Conservation (phyloP, 2,797 vertebrate species). For the Kryptopterus vitreolus region DNA sequence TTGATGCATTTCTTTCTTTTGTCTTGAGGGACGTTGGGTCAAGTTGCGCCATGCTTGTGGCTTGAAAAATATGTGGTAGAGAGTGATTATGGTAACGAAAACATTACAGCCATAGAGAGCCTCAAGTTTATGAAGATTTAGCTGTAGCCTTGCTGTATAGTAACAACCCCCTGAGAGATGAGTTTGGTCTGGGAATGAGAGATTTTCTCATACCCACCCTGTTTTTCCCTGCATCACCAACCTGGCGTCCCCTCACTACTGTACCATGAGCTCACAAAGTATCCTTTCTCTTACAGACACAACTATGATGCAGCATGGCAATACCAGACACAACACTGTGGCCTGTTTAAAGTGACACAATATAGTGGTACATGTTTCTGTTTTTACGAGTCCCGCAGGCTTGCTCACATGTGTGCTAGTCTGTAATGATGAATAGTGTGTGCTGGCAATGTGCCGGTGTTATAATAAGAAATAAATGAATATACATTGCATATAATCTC, state of each 20-base stretch:
- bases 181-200: constrained; percentile 50
- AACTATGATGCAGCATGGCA: neutral
- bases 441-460: constrained; percentile 15
- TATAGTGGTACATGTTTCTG: constrained; percentile 15
- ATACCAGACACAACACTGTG: neutral
- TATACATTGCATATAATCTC: constrained; percentile 3
- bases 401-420: neutral
- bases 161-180: constrained; percentile 59
- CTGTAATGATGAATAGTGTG: neutral
- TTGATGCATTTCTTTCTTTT: neutral
- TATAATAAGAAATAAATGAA: constrained; percentile 19
- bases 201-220: constrained; percentile 66
- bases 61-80: neutral
- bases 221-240: constrained; percentile 69
- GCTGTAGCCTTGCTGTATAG: constrained; percentile 57
- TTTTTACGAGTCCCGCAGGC: neutral
- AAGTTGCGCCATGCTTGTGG: neutral
- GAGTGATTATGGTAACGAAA: neutral
- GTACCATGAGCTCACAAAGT: constrained; percentile 64
- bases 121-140: constrained; percentile 40
- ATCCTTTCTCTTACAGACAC: constrained; percentile 41
- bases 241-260: constrained; percentile 60
- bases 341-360: neutral
- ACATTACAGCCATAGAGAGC: constrained; percentile 13
- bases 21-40: neutral